Evolutionary conservation across 2,797 vertebrate species (phyloP), one percentile per base, ranked within the genome.

Genomic region (Xenopus petersii): DNA sequence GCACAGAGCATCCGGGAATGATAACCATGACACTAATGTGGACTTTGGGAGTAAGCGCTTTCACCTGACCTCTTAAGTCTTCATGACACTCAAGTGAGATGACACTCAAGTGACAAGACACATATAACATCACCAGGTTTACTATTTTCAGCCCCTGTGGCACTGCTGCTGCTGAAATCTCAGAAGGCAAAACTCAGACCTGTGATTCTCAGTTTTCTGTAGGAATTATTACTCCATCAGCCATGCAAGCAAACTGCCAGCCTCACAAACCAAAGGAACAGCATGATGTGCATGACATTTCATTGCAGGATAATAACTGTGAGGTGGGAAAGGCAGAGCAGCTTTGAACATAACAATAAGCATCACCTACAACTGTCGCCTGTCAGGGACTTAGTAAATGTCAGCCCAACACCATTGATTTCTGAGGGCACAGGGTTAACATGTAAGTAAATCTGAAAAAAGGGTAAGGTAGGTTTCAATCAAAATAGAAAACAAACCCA

Each of bases 101-200:
- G 66, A 64, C 65, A 30, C 30, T 21, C 21, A 63, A 72, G 56
- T 77, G 60, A 55, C 65, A 69, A 68, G 66, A 64, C 65, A 30
- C 30, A 64, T 73, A 77, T 69, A 66, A 55, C 30, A 74, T 70
- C n/a, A 70, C 48, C 71, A 60, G 26, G 12, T 59, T 51, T 69
- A 55, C 69, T 77, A 79, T 79, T 69, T 79, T 65, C 61, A 63
- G 76, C 21, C 16, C 63, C 36, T 33, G n/a, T 33, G n/a, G 62
- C 15, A 36, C 30, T 54, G n/a, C 47, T 58, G 48, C 12, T 15
- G 9, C 47, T 60, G 51, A 67, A 56, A 73, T 64, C 21, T 16
- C 12, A 55, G 51, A 55, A 6, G 47, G 47, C 15, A 13, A 13
- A 56, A 67, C n/a, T 54, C 47, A 69, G 16, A 64, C 49, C 4